These are phyloP conservation scores for Blastobasis adustella DNA, from an alignment of 2,888 invertebrate genomes.

Conservation along the genomic window DNA sequence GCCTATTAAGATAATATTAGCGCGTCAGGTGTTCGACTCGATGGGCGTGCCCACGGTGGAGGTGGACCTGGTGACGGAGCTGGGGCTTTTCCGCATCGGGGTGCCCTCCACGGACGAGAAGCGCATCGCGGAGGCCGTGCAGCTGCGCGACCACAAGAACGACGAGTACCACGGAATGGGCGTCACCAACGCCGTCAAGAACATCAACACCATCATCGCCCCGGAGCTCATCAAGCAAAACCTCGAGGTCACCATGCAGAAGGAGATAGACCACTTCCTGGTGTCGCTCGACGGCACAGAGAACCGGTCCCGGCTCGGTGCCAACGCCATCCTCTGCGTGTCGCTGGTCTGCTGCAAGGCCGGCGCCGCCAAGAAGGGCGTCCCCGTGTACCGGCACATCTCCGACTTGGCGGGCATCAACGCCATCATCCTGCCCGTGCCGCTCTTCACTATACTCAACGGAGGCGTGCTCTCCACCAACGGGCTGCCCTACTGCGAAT, in stretches of 20 bases:
- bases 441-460: conserved; percentile 98
- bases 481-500: conserved; percentile 96
- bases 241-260: conserved; percentile 92
- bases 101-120: conserved; percentile 98
- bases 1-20: conserved; percentile 92
- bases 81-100: conserved; percentile 92
- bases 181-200: conserved; percentile 90
- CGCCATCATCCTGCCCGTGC: conserved; percentile 94
- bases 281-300: conserved; percentile 95
- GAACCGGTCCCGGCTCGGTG: conserved; percentile 94
- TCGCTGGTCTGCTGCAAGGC: conserved; percentile 97
- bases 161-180: conserved; percentile 93
- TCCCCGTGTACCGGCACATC: conserved; percentile 92
- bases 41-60: conserved; percentile 98
- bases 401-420: conserved; percentile 95
- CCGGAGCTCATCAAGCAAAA: conserved; percentile 87
- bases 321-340: conserved; percentile 97
- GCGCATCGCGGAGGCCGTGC: conserved; percentile 94
- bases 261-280: conserved; percentile 90
- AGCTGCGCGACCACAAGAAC: conserved; percentile 93
- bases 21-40: conserved; percentile 97
- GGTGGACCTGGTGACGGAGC: conserved; percentile 87
- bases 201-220: conserved; percentile 88
- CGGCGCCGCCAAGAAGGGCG: conserved; percentile 94
- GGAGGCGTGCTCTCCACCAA: conserved; percentile 98